These are phyloP conservation scores for Chrysomallon squamiferum DNA, from an alignment of 1,140 invertebrate species.

Conservation along the genomic window DNA sequence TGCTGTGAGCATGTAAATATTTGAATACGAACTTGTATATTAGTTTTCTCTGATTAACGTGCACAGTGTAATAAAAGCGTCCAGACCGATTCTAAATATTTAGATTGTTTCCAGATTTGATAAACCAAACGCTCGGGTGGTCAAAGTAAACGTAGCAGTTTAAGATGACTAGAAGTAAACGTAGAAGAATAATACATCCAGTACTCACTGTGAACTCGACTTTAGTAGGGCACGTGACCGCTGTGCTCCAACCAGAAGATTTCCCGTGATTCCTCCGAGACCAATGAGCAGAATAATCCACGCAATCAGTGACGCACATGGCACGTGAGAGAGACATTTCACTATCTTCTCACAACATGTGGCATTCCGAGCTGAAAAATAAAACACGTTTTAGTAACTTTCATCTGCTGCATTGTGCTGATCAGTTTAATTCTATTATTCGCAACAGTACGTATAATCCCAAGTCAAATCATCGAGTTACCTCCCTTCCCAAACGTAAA, in stretches of 20 bases:
- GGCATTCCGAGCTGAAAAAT: conserved; percentile 39
- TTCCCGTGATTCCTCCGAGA: conserved; percentile 47
- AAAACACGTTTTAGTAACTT: neutral
- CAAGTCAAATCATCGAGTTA: too few relatives aligned
- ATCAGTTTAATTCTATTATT: too few relatives aligned
- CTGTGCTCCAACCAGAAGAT: conserved; percentile 46
- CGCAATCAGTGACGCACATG: conserved; percentile 51
- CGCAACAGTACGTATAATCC: neutral
- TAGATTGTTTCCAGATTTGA: too few relatives aligned
- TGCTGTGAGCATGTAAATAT: too few relatives aligned
- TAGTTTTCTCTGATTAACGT: too few relatives aligned
- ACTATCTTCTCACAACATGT: conserved; percentile 48
- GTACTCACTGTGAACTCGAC: neutral
- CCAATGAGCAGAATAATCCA: conserved; percentile 55
- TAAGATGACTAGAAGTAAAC: too few relatives aligned
- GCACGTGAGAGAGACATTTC: conserved; percentile 50
- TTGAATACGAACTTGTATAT: too few relatives aligned
- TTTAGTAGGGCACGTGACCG: conserved; percentile 48
- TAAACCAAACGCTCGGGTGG: too few relatives aligned
- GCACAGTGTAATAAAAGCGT: too few relatives aligned
- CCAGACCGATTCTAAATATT: too few relatives aligned
- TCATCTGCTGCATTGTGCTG: neutral
- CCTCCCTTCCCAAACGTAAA: neutral
- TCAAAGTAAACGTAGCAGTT: too few relatives aligned
- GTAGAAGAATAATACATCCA: too few relatives aligned